phyloP scores from a whole-genome alignment of 2,888 invertebrate species.

The Metopia argyrocephala region DNA sequence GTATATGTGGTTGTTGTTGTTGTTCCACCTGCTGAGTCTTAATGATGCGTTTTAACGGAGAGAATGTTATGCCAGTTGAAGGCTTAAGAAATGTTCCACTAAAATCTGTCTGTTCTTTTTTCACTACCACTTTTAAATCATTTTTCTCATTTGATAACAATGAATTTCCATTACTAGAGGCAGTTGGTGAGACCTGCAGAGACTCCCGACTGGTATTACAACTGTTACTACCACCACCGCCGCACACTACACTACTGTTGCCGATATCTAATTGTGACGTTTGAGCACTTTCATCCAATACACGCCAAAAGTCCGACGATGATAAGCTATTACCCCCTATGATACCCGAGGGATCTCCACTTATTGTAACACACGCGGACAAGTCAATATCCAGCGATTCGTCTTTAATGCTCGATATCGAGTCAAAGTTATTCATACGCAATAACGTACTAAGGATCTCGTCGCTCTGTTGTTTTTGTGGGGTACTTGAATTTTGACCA shows the following conservation, averaged over 20 bases:
- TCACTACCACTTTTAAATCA: conserved; percentile 45
- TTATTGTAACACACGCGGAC: conserved; percentile 77
- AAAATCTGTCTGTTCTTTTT: conserved; percentile 68
- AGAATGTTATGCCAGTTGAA: conserved; percentile 64
- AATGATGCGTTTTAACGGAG: conserved; percentile 71
- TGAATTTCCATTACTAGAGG: conserved; percentile 20
- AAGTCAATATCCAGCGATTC: conserved; percentile 77
- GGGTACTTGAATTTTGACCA: conserved; percentile 22
- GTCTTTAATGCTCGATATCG: conserved; percentile 77
- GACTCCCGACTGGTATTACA: conserved; percentile 31
- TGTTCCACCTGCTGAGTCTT: conserved; percentile 53
- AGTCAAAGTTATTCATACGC: conserved; percentile 77
- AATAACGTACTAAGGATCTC: conserved; percentile 76
- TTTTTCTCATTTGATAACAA: conserved; percentile 26
- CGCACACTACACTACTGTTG: conserved; percentile 54
- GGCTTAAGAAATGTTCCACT: conserved; percentile 74
- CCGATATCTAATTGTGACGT: conserved; percentile 71
- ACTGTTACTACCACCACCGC: conserved; percentile 47
- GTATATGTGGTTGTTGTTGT: conserved; percentile 33
- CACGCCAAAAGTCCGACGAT: conserved; percentile 77
- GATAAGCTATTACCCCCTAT: conserved; percentile 75
- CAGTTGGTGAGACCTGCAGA: conserved; percentile 36
- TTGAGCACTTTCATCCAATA: conserved; percentile 76
- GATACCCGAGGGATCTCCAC: conserved; percentile 72
- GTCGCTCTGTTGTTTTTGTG: conserved; percentile 70